A percentile compares a stretch with the other conserved stretches of the same genome.
phyloP scores from a whole-genome alignment of 2,888 invertebrate species.

The Nemotelus nigrinus region DNA sequence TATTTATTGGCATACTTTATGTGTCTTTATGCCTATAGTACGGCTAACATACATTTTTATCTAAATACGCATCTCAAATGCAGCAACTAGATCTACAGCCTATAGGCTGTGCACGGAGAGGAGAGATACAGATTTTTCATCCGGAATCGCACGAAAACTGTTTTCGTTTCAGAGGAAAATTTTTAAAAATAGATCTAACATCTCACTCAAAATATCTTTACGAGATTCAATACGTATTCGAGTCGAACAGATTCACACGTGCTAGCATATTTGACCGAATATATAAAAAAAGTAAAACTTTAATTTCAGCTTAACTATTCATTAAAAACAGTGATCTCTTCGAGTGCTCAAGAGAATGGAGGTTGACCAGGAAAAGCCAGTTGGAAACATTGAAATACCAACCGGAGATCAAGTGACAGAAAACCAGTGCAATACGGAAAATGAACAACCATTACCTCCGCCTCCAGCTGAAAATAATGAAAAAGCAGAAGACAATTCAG shows the following conservation, averaged over 20 bases:
- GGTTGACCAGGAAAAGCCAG: neutral
- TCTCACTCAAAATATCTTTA: neutral
- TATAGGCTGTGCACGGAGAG: no score
- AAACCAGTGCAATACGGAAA: neutral
- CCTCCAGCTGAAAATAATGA: neutral
- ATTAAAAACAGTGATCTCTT: neutral
- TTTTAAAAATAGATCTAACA: conserved; percentile 33
- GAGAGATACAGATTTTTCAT: no score
- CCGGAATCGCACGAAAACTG: neutral
- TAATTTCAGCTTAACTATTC: neutral
- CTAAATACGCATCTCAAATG: no score
- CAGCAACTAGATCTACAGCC: no score
- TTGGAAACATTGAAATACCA: conserved; percentile 23
- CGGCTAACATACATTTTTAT: no score
- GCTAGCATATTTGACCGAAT: conserved; percentile 6
- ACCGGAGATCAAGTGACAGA: neutral
- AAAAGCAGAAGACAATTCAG: neutral
- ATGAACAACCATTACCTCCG: neutral
- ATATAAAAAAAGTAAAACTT: neutral
- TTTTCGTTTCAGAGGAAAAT: neutral
- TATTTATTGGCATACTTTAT: no score
- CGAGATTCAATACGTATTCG: neutral
- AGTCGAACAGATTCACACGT: conserved; percentile 26
- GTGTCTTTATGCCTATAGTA: no score
- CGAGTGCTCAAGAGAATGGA: neutral